Evolutionary conservation across 1,140 invertebrate genomes (phyloP).

Genomic region (Aphaenogaster ashmeadi): DNA sequence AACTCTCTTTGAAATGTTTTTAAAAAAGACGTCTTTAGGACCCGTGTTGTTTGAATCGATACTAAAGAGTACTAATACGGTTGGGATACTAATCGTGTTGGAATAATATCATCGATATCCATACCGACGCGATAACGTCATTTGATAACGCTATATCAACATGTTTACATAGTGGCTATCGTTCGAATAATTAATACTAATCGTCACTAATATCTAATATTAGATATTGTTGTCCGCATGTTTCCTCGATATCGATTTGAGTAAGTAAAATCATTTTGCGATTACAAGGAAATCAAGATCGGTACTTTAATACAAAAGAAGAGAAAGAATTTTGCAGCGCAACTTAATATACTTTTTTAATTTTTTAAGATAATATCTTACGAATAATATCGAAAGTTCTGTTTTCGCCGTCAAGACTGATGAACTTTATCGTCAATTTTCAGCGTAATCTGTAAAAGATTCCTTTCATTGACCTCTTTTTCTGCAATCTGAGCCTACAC

Average conservation of each 20-base stretch:
- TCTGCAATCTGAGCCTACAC: neutral
- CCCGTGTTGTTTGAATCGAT: neutral
- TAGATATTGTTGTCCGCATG: neutral
- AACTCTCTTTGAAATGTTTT: neutral
- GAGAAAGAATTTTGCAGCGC: neutral
- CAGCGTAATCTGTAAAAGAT: neutral
- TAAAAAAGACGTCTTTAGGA: neutral
- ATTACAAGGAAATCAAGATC: neutral
- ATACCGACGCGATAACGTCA: neutral
- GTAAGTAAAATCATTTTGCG: neutral
- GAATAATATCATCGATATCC: slow-evolving; percentile 9
- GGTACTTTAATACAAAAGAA: neutral
- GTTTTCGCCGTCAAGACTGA: neutral
- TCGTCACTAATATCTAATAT: slow-evolving; percentile 5
- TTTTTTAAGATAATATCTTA: neutral
- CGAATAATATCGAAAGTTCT: neutral
- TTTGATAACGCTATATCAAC: slow-evolving; percentile 8
- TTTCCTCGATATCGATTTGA: neutral
- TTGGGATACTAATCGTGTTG: neutral
- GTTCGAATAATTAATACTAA: slow-evolving; percentile 31
- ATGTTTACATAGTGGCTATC: slow-evolving; percentile 10
- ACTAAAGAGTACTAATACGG: slow-evolving; percentile 28
- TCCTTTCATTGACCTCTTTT: neutral
- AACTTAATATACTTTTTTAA: slow-evolving; percentile 7
- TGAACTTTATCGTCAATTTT: neutral